Evolutionary conservation across 2,113 vertebrate species (phyloP).

Genomic region (Eonycteris spelaea): DNA sequence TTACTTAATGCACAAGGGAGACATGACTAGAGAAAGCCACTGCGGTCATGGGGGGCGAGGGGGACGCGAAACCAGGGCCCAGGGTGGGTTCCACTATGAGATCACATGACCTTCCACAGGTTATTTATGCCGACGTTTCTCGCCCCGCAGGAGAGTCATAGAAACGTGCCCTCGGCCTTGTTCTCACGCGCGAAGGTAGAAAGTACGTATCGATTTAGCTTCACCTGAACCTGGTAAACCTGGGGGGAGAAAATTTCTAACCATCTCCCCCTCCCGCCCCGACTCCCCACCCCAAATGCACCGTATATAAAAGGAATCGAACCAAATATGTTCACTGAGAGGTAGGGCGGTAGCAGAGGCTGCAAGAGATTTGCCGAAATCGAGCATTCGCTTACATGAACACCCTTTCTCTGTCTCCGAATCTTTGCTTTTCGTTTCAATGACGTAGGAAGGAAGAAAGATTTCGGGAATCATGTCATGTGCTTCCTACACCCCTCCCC

Average conservation of each 20-base stretch:
- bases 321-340: neutral
- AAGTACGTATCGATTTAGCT: neutral
- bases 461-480: neutral
- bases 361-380: neutral
- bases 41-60: neutral
- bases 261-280: no score
- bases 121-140: neutral
- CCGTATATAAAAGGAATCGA: neutral
- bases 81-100: neutral
- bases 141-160: neutral
- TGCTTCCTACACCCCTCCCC: neutral
- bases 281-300: no score
- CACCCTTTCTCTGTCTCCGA: neutral
- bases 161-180: neutral
- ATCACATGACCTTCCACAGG: neutral
- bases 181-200: neutral
- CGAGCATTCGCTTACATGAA: neutral
- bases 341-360: no score
- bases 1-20: neutral
- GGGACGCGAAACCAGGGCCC: neutral
- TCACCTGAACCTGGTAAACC: neutral
- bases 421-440: neutral
- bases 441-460: neutral
- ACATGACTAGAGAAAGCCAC: neutral
- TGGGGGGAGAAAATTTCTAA: neutral